Conservation (phyloP, 2,797 vertebrate species). For the Fistularia tabacaria region DNA sequence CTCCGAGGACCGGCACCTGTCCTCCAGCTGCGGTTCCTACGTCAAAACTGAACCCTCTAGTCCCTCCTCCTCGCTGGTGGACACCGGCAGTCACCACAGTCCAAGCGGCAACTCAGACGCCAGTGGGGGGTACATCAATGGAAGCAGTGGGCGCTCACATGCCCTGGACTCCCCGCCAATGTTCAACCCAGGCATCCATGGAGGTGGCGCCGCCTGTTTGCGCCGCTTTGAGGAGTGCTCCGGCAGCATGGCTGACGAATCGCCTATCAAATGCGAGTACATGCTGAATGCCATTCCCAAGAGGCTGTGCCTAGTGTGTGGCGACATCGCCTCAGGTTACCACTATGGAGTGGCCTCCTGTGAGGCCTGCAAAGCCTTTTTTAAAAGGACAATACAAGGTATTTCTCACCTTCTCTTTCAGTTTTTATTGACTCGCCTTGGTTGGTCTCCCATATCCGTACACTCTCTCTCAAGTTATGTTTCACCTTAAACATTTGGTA, state of each 20-base stretch:
- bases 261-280: constrained; percentile 89
- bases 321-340: constrained; percentile 90
- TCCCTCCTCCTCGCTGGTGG: constrained; percentile 82
- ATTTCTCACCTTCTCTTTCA: constrained; percentile 32
- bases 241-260: constrained; percentile 81
- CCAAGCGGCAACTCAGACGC: constrained; percentile 85
- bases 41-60: constrained; percentile 92
- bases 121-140: constrained; percentile 81
- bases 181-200: constrained; percentile 79
- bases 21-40: constrained; percentile 87
- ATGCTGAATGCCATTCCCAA: constrained; percentile 90
- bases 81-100: constrained; percentile 88
- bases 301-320: constrained; percentile 89
- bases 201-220: constrained; percentile 70
- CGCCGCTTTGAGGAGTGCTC: constrained; percentile 85
- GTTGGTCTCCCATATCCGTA: constrained; percentile 1
- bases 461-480: background rate
- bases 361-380: constrained; percentile 95
- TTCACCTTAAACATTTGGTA: background rate
- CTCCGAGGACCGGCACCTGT: constrained; percentile 81
- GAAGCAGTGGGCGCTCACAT: constrained; percentile 76
- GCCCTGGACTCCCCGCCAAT: constrained; percentile 85
- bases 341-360: constrained; percentile 95
- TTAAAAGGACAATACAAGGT: constrained; percentile 98
- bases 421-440: too few species aligned